A percentile compares a stretch with the other conserved stretches of the same genome.
These are phyloP conservation scores for Poecilobothrus nobilitatus DNA, from an alignment of 2,888 invertebrate genomes.

Conservation along the genomic window DNA sequence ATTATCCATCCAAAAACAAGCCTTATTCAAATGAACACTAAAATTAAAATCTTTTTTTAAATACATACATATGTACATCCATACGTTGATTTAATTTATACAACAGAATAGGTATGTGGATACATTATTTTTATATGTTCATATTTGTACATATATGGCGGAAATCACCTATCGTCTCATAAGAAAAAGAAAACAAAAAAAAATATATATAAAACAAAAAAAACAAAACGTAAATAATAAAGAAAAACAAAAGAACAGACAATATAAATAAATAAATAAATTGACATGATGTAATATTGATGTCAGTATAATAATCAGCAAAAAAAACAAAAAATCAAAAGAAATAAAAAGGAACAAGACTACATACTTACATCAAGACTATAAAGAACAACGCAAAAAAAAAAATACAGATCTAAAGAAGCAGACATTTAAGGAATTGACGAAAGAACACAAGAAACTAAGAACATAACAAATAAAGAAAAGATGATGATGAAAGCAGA, in stretches of 20 bases:
- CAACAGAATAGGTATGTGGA: neutral
- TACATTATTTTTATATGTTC: neutral
- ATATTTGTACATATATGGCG: neutral
- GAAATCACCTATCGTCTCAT: constrained; percentile 4
- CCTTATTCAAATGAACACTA: no score
- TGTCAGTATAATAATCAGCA: neutral
- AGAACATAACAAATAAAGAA: neutral
- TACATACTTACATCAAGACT: no score
- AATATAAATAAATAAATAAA: constrained; percentile 1
- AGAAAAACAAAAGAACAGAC: neutral
- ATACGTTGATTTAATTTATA: no score
- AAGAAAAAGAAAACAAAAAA: no score
- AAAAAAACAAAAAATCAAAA: neutral
- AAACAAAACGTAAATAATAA: neutral
- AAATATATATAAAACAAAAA: neutral
- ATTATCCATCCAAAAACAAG: no score
- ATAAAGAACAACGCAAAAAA: no score
- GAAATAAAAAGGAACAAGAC: neutral
- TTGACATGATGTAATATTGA: constrained; percentile 6
- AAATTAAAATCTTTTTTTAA: no score
- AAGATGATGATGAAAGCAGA: no score
- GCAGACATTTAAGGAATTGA: neutral
- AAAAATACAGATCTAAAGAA: no score
- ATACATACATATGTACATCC: no score
- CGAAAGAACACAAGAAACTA: neutral